Conservation (phyloP, 2,888 invertebrate genomes). For the Luperina nickerlii region DNA sequence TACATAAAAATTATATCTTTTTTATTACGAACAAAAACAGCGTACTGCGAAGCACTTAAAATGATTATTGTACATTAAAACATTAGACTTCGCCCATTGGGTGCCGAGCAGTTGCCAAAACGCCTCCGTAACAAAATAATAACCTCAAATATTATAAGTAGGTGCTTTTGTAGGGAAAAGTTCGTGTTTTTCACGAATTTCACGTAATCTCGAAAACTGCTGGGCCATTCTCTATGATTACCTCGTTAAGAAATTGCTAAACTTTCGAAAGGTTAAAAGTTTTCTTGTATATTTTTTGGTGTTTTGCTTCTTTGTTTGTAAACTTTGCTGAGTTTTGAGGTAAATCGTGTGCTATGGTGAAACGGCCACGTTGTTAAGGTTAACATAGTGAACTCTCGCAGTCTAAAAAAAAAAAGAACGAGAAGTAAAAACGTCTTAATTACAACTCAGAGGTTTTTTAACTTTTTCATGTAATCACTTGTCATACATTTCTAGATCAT, state of each 20-base stretch:
- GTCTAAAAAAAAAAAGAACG: neutral
- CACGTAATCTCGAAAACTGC: slow-evolving; percentile 56
- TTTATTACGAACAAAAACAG: slow-evolving; percentile 49
- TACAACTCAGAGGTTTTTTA: neutral
- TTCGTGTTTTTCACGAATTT: slow-evolving; percentile 52
- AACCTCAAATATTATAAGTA: slow-evolving; percentile 38
- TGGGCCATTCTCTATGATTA: slow-evolving; percentile 51
- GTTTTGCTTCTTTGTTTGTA: slow-evolving; percentile 15
- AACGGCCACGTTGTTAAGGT: slow-evolving; percentile 11
- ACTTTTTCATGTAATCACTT: neutral
- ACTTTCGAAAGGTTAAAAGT: slow-evolving; percentile 48
- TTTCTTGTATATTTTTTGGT: slow-evolving; percentile 22
- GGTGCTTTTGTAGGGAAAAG: slow-evolving; percentile 31
- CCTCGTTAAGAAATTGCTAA: slow-evolving; percentile 50
- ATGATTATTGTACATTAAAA: slow-evolving; percentile 56
- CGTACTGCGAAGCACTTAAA: slow-evolving; percentile 44
- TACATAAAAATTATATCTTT: slow-evolving; percentile 45
- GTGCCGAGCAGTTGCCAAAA: slow-evolving; percentile 54
- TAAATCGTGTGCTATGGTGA: slow-evolving; percentile 14
- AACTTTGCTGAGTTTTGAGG: slow-evolving; percentile 16
- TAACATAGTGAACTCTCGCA: neutral
- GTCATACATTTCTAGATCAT: neutral
- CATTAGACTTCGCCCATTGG: slow-evolving; percentile 46
- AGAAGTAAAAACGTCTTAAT: neutral
- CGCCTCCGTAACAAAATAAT: slow-evolving; percentile 35